Percentiles rank a stretch among this genome's conserved stretches.
Evolutionary conservation across 37 sponge, comb jelly and placozoan genomes (phyloP).

Genomic region (Geodia barretti): DNA sequence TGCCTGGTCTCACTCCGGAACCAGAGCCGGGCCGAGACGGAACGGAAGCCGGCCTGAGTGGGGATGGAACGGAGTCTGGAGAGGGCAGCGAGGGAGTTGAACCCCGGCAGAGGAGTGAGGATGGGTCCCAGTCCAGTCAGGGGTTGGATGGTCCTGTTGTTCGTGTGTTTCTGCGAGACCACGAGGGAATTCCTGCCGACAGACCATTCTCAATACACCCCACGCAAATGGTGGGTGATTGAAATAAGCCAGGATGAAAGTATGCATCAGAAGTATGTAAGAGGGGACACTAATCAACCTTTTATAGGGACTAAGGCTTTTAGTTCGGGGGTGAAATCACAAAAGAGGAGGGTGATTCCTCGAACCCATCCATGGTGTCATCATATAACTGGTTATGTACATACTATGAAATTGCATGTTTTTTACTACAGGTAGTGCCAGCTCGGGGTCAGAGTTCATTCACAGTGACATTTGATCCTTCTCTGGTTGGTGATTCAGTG

Average conservation of each 20-base stretch:
- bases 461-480: constrained; percentile 35
- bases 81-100: not conserved
- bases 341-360: too few species aligned
- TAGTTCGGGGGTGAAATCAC: too few species aligned
- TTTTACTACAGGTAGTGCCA: constrained; percentile 63
- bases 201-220: constrained; percentile 56
- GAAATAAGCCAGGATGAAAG: too few species aligned
- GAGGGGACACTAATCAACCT: too few species aligned
- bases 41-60: not conserved
- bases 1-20: not conserved
- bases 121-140: too few species aligned
- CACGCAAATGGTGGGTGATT: constrained; percentile 40
- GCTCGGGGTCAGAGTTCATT: constrained; percentile 36
- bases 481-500: constrained; percentile 6
- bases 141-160: constrained; percentile 4
- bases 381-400: too few species aligned
- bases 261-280: too few species aligned
- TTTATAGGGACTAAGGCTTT: too few species aligned
- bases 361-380: too few species aligned
- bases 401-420: too few species aligned
- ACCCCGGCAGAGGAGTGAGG: too few species aligned
- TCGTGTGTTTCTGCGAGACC: constrained; percentile 29
- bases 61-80: not conserved
- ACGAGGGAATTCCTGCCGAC: constrained; percentile 47
- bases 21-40: not conserved